phyloP scores from a whole-genome alignment of 2,888 invertebrate species.

The Vanessa cardui region DNA sequence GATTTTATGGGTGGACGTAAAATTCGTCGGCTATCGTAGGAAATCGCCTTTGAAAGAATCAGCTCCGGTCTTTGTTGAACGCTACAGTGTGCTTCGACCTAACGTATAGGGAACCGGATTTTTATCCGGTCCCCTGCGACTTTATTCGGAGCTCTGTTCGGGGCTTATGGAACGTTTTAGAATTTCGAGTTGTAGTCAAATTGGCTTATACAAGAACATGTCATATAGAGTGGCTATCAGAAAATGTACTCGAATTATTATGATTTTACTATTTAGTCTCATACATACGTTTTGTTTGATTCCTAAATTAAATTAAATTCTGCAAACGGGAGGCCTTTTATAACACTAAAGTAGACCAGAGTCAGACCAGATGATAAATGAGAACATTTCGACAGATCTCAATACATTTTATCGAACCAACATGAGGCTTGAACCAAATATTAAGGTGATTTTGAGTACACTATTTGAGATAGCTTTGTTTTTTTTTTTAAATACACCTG shows the following conservation, averaged over 20 bases:
- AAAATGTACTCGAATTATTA: neutral
- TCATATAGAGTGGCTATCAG: neutral
- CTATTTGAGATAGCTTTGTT: too few species aligned
- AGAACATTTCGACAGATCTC: too few species aligned
- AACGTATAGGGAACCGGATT: slow-evolving; percentile 9
- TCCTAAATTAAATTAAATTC: too few species aligned
- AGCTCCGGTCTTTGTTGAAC: slow-evolving; percentile 2
- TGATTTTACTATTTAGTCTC: neutral
- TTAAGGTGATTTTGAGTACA: too few species aligned
- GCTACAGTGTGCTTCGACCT: slow-evolving; percentile 21
- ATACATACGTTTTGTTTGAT: too few species aligned
- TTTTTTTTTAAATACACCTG: too few species aligned
- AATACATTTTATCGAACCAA: too few species aligned
- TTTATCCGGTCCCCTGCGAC: slow-evolving; percentile 6
- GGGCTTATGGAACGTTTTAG: slow-evolving; percentile 4
- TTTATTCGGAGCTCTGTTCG: neutral
- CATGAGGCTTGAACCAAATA: too few species aligned
- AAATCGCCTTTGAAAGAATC: slow-evolving; percentile 24
- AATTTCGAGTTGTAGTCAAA: neutral
- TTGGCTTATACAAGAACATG: neutral
- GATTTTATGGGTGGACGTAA: slow-evolving; percentile 36
- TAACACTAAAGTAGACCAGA: too few species aligned
- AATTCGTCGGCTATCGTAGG: slow-evolving; percentile 21
- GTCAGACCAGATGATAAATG: too few species aligned
- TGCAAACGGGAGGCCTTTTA: too few species aligned